Conservation (phyloP, 2,888 invertebrate species). For the Oxyteleia sp. region DNA sequence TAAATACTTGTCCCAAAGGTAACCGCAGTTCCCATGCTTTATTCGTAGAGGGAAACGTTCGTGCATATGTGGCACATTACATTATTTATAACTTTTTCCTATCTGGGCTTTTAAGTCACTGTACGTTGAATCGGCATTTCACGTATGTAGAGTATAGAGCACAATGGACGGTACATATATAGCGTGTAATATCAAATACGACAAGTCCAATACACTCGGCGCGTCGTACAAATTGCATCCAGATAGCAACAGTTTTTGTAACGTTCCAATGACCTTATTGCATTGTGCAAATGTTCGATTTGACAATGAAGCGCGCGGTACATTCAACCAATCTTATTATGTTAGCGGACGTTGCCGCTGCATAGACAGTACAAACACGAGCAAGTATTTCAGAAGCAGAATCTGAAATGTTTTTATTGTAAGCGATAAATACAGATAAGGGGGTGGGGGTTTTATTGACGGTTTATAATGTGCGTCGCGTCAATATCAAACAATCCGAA, state of each 20-base stretch:
- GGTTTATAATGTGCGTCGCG: background rate
- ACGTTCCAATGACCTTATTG: slow-evolving; percentile 70
- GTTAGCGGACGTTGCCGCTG: slow-evolving; percentile 6
- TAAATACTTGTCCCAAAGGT: too few relatives aligned
- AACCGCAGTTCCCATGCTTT: too few relatives aligned
- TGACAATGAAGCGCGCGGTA: slow-evolving; percentile 46
- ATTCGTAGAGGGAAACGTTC: too few relatives aligned
- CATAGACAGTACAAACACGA: slow-evolving; percentile 15
- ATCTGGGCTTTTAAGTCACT: slow-evolving; percentile 17
- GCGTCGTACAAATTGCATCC: slow-evolving; percentile 62
- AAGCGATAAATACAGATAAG: slow-evolving; percentile 8
- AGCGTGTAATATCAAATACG: slow-evolving; percentile 55
- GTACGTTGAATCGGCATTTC: background rate
- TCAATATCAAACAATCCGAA: slow-evolving; percentile 1
- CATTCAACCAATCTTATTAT: slow-evolving; percentile 59
- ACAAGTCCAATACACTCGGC: slow-evolving; percentile 62
- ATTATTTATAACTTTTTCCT: slow-evolving; percentile 47
- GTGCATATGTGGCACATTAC: too few relatives aligned
- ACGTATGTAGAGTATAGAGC: slow-evolving; percentile 3
- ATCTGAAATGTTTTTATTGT: background rate
- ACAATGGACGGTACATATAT: slow-evolving; percentile 36
- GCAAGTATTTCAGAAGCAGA: slow-evolving; percentile 14
- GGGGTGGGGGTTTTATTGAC: background rate
- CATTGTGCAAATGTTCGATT: slow-evolving; percentile 59
- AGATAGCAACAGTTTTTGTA: slow-evolving; percentile 66